A percentile compares a stretch with the other conserved stretches of the same genome.
Conservation (phyloP, 1,140 invertebrate genomes). For the Drosophila chauvacae region DNA sequence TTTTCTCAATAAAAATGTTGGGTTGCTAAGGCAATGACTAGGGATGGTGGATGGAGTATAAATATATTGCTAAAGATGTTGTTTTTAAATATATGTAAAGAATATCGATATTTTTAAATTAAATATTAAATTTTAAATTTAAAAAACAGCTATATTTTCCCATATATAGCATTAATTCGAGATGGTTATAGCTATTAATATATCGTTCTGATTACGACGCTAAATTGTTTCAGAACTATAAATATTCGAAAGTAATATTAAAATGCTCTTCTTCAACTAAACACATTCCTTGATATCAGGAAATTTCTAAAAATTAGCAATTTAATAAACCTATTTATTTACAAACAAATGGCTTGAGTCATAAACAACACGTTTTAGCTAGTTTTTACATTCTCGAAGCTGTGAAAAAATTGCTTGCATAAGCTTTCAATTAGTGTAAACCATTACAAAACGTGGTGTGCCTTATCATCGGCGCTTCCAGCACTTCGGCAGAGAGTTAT, state of each 20-base stretch:
- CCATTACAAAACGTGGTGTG: constrained; percentile 22
- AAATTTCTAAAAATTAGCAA: not conserved
- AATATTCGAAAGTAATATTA: too few relatives aligned
- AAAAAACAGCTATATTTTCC: too few relatives aligned
- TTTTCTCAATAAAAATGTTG: too few relatives aligned
- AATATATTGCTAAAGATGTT: not conserved
- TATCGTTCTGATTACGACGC: too few relatives aligned
- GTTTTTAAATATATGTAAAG: not conserved
- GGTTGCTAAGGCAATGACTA: too few relatives aligned
- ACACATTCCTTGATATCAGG: not conserved
- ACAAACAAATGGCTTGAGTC: not conserved
- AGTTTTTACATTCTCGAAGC: constrained; percentile 8
- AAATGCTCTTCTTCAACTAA: not conserved
- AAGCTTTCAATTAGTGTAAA: constrained; percentile 36
- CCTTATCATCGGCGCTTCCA: constrained; percentile 19
- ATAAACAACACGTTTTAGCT: constrained; percentile 20
- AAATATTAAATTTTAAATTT: too few relatives aligned
- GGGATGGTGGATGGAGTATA: too few relatives aligned
- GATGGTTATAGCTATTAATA: too few relatives aligned
- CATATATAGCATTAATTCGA: too few relatives aligned
- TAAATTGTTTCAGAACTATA: too few relatives aligned
- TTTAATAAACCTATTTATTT: not conserved
- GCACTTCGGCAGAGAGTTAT: not conserved
- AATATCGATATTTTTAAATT: too few relatives aligned
- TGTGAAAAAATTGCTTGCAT: constrained; percentile 13